Percentiles rank a stretch among this genome's conserved stretches.
phyloP scores from a whole-genome alignment of 2,797 vertebrate genomes.

The Cryptoprocta ferox region DNA sequence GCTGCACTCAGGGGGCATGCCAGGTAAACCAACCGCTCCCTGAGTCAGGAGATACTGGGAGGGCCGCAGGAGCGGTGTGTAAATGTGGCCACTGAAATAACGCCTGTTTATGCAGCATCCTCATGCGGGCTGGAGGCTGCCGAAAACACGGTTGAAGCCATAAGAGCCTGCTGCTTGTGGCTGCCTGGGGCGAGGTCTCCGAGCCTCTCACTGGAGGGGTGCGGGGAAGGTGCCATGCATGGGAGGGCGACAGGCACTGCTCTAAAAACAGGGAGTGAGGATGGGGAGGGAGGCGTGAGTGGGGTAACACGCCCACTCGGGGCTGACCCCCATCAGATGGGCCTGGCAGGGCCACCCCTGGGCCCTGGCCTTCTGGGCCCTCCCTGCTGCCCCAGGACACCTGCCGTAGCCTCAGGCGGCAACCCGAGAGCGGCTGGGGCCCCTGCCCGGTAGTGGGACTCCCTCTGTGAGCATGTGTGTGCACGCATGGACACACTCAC shows the following conservation, averaged over 20 bases:
- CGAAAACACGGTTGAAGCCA: not conserved
- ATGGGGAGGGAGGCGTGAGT: not conserved
- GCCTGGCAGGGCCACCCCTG: not conserved
- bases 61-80: not conserved
- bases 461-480: fast-evolving
- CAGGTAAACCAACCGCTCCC: conserved; percentile 49
- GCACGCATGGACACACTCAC: not conserved
- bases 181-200: not conserved
- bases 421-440: not conserved
- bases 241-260: not conserved
- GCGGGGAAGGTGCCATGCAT: fast-evolving
- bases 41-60: not conserved
- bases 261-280: not conserved
- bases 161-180: not conserved
- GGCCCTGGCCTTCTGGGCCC: not conserved
- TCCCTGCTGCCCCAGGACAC: fast-evolving
- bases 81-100: not conserved
- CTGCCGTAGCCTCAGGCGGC: not conserved
- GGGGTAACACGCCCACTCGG: not conserved
- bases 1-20: conserved; percentile 33
- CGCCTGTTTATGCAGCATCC: not conserved
- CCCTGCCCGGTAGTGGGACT: not conserved
- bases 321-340: fast-evolving
- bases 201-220: not conserved
- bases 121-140: not conserved